Evolutionary conservation across 2,797 vertebrate species (phyloP).

Genomic region (Gymnoscopelus microlampas): DNA sequence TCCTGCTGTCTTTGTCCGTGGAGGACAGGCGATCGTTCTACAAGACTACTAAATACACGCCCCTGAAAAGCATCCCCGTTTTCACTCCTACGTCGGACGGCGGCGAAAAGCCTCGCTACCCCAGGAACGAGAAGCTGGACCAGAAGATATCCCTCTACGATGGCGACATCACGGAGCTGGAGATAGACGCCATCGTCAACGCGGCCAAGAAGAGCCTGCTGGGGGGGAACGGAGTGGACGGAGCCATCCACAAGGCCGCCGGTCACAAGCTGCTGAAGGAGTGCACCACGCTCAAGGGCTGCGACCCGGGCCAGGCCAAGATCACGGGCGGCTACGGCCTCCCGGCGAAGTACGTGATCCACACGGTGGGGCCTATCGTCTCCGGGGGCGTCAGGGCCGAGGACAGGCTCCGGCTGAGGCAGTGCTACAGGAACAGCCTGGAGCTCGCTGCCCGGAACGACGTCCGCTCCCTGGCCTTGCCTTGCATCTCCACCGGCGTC

Average conservation of each 20-base stretch:
- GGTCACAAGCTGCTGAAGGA: no score
- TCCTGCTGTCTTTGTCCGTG: not conserved
- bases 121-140: not conserved
- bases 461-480: slow-evolving; percentile 84
- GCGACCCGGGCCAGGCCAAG: no score
- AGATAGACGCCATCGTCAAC: not conserved
- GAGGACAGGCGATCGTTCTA: not conserved
- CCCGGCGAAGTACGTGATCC: slow-evolving; percentile 79
- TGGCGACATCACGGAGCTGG: not conserved
- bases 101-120: not conserved
- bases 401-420: slow-evolving; percentile 80
- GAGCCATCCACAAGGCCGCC: no score
- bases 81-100: not conserved
- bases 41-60: not conserved
- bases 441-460: slow-evolving; percentile 73
- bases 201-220: not conserved
- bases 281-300: no score
- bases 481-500: slow-evolving; percentile 85
- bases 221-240: no score
- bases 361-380: slow-evolving; percentile 89
- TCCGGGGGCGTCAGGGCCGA: slow-evolving; percentile 66
- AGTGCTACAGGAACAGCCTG: slow-evolving; percentile 88
- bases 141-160: not conserved
- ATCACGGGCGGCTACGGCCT: no score
- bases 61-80: not conserved